A percentile compares a stretch with the other conserved stretches of the same genome.
phyloP scores from a whole-genome alignment of 2,113 vertebrate species.

The Thomomys bottae region DNA sequence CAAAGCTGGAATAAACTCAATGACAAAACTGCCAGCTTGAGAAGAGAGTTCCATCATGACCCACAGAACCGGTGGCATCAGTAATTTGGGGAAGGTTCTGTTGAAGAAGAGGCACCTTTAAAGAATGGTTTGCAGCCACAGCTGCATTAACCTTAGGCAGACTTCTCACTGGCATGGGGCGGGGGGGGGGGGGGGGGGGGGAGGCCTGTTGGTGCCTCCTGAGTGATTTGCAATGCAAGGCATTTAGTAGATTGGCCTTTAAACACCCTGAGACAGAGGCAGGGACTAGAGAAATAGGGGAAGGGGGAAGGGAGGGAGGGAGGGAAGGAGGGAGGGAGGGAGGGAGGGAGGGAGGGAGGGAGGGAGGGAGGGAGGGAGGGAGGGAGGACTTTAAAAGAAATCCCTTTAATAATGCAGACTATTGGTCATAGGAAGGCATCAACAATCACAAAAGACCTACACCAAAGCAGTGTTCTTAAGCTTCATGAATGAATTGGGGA shows the following conservation, averaged over 20 bases:
- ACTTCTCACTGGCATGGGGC: background rate
- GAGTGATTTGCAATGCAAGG: no score
- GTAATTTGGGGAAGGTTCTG: no score
- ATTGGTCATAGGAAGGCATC: background rate
- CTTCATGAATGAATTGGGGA: background rate
- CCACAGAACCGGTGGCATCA: background rate
- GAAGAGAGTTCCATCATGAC: background rate
- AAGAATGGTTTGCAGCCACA: background rate
- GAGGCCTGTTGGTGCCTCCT: no score
- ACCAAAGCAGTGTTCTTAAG: background rate
- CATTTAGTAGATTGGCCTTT: background rate
- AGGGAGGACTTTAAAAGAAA: background rate
- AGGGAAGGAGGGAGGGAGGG: no score
- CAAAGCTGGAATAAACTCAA: accelerated
- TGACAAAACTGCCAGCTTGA: background rate
- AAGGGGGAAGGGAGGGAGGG: no score
- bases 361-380: no score
- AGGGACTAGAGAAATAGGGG: background rate
- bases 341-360: no score
- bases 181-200: no score
- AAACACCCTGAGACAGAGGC: background rate
- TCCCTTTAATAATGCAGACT: background rate
- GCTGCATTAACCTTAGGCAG: background rate
- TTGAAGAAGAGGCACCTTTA: background rate
- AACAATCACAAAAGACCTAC: background rate